Base-by-base conservation (phyloP, 2,113 vertebrate species). In the Malaclemys terrapin region DNA sequence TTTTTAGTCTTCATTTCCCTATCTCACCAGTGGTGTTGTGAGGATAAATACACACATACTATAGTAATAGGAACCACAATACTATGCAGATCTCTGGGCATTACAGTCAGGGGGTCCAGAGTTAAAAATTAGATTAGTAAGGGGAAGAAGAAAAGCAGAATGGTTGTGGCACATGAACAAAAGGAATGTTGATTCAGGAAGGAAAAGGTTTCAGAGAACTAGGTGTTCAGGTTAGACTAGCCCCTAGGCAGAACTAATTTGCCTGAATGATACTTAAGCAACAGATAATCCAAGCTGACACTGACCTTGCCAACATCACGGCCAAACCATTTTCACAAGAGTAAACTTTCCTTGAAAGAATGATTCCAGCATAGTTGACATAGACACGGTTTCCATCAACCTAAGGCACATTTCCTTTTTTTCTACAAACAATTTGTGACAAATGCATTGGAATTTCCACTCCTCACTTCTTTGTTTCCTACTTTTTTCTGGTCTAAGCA, bases 211-310 rank as follows among this genome's bases (percentile, higher is more conserved):
- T 89, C 89, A 90, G 62, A 95, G 97, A 91, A 81, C 8, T 91
- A 59, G 5, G 35, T 88, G 82, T 49, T 89, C 82, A 96, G 35
- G 52, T 97, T 96, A 94, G 87, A 35, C 19, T 97, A 93, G 20
- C 8, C 79, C 62, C 53, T 62, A 84, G 13, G 94, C 62, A 42
- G 90, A 93, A 96, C 75, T 95, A 92, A 97, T 97, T 97, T 97
- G 52, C 59, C 75, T 96, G 92, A 97, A 69, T 97, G 94, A 97
- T 96, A 97, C 56, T 59, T 96, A 86, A 49, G 56, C 47, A 76
- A 2, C 87, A 97, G 96, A 96, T 98, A 98, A 98, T 98, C 50
- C 88, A 97, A 96, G 45, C 52, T 98, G 97, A 97, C 90, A 93
- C 12, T 95, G 96, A 96, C 92, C 91, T 98, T 98, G 84, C 69